Evolutionary conservation across 2,888 invertebrate species (phyloP).

Genomic region (Pseudanteris insignis): DNA sequence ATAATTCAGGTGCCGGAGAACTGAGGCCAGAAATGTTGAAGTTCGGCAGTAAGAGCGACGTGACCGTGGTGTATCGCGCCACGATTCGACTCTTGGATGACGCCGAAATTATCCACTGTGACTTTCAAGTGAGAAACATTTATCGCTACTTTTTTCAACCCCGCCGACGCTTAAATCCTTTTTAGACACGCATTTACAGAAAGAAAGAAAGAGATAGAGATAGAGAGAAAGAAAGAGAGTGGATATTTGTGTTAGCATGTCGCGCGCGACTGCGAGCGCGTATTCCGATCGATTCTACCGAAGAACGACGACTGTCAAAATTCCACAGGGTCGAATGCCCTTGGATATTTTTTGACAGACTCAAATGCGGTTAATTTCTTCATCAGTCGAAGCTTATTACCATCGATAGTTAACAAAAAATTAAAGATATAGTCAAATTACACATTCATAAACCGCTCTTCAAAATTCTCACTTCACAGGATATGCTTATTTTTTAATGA

Average conservation of each 20-base stretch:
- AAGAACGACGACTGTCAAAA: slow-evolving; percentile 41
- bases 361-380: too few species aligned
- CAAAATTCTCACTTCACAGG: too few species aligned
- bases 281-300: slow-evolving; percentile 38
- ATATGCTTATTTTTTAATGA: too few species aligned
- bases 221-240: neutral
- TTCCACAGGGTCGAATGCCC: too few species aligned
- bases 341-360: too few species aligned
- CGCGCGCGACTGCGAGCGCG: slow-evolving; percentile 34
- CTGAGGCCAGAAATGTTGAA: slow-evolving; percentile 67
- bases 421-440: too few species aligned
- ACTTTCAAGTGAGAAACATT: slow-evolving; percentile 78
- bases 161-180: neutral
- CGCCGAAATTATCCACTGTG: slow-evolving; percentile 90
- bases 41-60: slow-evolving; percentile 69
- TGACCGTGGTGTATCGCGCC: slow-evolving; percentile 67
- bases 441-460: too few species aligned
- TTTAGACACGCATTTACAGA: too few species aligned
- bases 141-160: neutral
- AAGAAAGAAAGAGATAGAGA: too few species aligned
- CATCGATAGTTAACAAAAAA: too few species aligned
- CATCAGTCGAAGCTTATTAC: too few species aligned
- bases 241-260: slow-evolving; percentile 39
- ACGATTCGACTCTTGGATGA: slow-evolving; percentile 90
- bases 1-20: slow-evolving; percentile 60